Evolutionary conservation across 1,140 invertebrate genomes (phyloP), one percentile per base, ranked within the genome.

Genomic region (Caenorhabditis tropicalis): DNA sequence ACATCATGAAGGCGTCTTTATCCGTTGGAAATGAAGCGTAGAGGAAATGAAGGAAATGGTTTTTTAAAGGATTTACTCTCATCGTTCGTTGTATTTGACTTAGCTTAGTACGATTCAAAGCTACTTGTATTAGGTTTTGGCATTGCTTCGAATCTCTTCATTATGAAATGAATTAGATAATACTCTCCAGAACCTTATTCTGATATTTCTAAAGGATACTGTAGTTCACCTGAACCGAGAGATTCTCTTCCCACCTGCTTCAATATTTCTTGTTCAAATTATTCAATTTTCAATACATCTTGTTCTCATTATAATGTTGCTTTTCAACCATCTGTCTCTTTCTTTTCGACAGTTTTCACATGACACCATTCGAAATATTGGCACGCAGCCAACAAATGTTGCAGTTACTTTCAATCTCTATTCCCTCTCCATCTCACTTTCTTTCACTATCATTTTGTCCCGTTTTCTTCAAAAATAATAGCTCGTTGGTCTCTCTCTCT

Each of bases 21-120:
- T 74, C 65, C 65, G 33, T 43, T 74, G 4, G 65, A 74, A 74
- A 43, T 74, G 65, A 74, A 74, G 65, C 65, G 65, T 74, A 43
- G 39, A 12, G 12, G 39, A 43, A 43, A 43, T 36, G 65, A n/a
- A 74, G 21, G 19, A 46, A 12, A 46, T 21, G 65, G 19, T 46
- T 43, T 74, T 43, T 74, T 9, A 12, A 51, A 1, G 10, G 24
- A 33, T 65, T 33, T 65, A 65, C 31, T 16, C 2, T 19, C 48
- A n/a, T n/a, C n/a, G n/a, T n/a, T n/a, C 27, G 6, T 51, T 58
- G 53, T 58, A 58, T 29, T n/a, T n/a, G n/a, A n/a, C n/a, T n/a
- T n/a, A n/a, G n/a, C n/a, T n/a, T n/a, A n/a, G n/a, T n/a, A n/a
- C n/a, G n/a, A n/a, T n/a, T n/a, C n/a, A n/a, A n/a, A n/a, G n/a